Base-by-base conservation (phyloP, 2,888 invertebrate species). In the Copidosoma aretas region DNA sequence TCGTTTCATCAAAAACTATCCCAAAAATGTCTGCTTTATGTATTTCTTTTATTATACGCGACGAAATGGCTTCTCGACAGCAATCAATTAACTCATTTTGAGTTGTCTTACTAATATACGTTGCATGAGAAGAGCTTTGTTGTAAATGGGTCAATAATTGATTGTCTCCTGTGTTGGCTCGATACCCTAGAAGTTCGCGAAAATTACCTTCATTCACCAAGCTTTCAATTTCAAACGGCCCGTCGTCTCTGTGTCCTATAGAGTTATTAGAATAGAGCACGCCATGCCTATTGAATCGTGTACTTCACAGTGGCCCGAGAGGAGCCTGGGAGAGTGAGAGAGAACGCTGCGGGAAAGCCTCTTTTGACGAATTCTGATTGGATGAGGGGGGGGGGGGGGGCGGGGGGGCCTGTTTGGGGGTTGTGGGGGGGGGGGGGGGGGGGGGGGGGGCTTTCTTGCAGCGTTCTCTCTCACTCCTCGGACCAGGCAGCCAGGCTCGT, bases 1-100 rank as follows among this genome's bases (percentile, higher is more conserved):
- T 71, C 39, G 68, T 74, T 64, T 74, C 70, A 66, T 74, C 70
- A 67, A 74, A 41, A 72, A 75, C 67, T 71, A 74, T n/a, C 67
- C 74, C 32, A 67, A n/a, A 49, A 19, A 19, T 17, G 3, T 19
- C 10, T 19, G 49, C 17, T 49, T 4, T 8, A 32, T 32, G 32
- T 32, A 32, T 32, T 32, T 32, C 32, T 32, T 32, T n/a, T 49
- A 3, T 49, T 49, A 49, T 10, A n/a, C 10, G 17, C 10, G 49
- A 49, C 19, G 19, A 49, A 49, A 49, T 49, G 49, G 49, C 46
- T 12, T 60, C 43, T 15, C 73, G 68, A 56, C 68, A 66, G 64
- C 53, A 63, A 39, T 72, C 32, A 17, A 73, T 73, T 14, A 73
- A 39, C 14, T 66, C 51, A 53, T 75, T 73, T 61, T 73, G 71